Conservation (phyloP, 2,113 vertebrate species). For the Colius striatus region DNA sequence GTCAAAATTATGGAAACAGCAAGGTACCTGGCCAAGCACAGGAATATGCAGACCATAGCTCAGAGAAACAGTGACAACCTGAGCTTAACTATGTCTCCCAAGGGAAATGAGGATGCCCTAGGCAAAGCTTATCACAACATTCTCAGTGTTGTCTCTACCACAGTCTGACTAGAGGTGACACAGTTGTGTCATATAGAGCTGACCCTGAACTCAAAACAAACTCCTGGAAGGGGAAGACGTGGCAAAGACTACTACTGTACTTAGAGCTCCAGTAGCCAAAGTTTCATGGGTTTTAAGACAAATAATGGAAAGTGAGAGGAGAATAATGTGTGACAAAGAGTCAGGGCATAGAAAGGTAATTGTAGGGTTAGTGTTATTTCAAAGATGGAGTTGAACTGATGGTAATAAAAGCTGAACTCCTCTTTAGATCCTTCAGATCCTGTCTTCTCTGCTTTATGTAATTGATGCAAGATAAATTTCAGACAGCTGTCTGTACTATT, state of each 20-base stretch:
- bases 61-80: not conserved
- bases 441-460: not conserved
- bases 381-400: not conserved
- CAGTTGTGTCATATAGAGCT: not conserved
- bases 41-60: rapidly evolving
- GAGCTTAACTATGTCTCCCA: not conserved
- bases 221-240: not conserved
- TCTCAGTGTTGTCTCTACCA: not conserved
- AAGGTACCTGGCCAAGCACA: not conserved
- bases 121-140: not conserved
- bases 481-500: not conserved
- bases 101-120: not conserved
- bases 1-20: not conserved
- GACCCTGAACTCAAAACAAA: not conserved
- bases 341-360: not conserved
- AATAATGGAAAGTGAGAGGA: not conserved
- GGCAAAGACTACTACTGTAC: not conserved
- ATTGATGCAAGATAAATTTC: not conserved
- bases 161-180: not conserved
- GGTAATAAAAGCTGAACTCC: not conserved
- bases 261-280: rapidly evolving
- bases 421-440: not conserved
- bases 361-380: not conserved
- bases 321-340: not conserved
- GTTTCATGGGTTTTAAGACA: not conserved